These are phyloP conservation scores for Brachypalpus laphriformis DNA, from an alignment of 2,888 invertebrate species.

Conservation along the genomic window DNA sequence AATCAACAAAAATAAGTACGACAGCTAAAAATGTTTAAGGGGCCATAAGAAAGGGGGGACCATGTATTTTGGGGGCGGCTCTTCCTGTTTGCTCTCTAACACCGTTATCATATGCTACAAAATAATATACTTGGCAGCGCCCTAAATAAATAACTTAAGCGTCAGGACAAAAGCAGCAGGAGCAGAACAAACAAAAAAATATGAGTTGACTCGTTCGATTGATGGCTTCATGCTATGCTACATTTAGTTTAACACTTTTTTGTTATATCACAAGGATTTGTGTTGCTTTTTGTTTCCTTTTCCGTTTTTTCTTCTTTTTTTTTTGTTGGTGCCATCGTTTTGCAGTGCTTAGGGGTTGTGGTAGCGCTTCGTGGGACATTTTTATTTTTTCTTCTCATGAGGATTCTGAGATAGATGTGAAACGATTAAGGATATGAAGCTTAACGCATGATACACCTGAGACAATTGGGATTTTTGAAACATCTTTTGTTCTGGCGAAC, in stretches of 20 bases:
- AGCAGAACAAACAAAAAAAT: not conserved
- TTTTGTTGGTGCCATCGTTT: not conserved
- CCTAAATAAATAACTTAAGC: slow-evolving; percentile 50
- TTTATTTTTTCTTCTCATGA: slow-evolving; percentile 13
- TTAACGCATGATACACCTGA: slow-evolving; percentile 58
- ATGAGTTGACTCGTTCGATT: slow-evolving; percentile 64
- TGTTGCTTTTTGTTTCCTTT: slow-evolving; percentile 1
- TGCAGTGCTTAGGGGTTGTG: slow-evolving; percentile 13
- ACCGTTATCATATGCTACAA: slow-evolving; percentile 51
- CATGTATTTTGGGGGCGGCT: not conserved
- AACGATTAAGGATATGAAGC: slow-evolving; percentile 55
- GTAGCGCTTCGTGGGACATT: not conserved
- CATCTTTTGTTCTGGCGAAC: not conserved
- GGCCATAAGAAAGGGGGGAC: not conserved
- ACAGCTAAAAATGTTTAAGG: slow-evolving; percentile 3
- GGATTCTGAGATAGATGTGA: slow-evolving; percentile 34
- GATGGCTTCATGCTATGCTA: slow-evolving; percentile 64
- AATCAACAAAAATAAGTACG: slow-evolving; percentile 3
- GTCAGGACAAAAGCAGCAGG: not conserved
- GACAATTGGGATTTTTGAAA: slow-evolving; percentile 36
- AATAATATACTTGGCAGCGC: slow-evolving; percentile 42
- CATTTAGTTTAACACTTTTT: slow-evolving; percentile 61
- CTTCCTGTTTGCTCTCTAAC: slow-evolving; percentile 29
- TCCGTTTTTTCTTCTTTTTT: not conserved
- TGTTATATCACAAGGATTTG: slow-evolving; percentile 15